Evolutionary conservation across 2,888 invertebrate genomes (phyloP), one percentile per base, ranked within the genome.

Genomic region (Nesidiocoris tenuis): DNA sequence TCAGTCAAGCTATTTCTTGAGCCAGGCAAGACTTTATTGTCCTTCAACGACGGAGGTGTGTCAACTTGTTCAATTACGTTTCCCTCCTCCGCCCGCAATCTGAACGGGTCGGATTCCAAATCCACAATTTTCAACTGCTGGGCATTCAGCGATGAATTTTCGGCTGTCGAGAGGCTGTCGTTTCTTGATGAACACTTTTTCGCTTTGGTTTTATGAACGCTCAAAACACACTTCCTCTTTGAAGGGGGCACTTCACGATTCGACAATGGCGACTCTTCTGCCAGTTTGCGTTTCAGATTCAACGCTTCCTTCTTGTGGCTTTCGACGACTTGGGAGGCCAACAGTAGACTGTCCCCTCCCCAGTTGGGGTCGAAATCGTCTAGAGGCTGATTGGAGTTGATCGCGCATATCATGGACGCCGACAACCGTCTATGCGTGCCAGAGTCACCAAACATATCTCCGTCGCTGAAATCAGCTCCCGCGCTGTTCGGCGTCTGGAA

Each of bases 71-170:
- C 72, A 19, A 72, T 72, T n/a, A n/a, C n/a, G 12, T 9, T 39
- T 5, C 19, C 39, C n/a, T 39, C 17, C 5, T 61, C 72, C 16
- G 61, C 61, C 12, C 54, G 61, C 19, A 61, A 54, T 19, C 21
- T 61, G 19, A 54, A 9, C 5, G 63, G 72, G 2, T 5, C n/a
- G 25, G 72, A 72, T 1, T 72, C 18, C 2, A 56, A 55, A 65
- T 66, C 67, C 7, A 86, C 81, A 25, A 86, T 82, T 77, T 86
- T 85, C 80, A 84, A 85, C 16, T 87, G 82, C 81, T 87, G 85
- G 61, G 85, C 83, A 79, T 88, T 87, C 61, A 87, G 79, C 25
- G 86, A 84, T 55, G 88, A 83, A 80, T 87, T 89, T 65, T 88
- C 88, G 79, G 86, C 87, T 81, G 89, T 89, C 1, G 24, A 19